Evolutionary conservation across 2,797 vertebrate species (phyloP).

Genomic region (Silurus aristotelis): DNA sequence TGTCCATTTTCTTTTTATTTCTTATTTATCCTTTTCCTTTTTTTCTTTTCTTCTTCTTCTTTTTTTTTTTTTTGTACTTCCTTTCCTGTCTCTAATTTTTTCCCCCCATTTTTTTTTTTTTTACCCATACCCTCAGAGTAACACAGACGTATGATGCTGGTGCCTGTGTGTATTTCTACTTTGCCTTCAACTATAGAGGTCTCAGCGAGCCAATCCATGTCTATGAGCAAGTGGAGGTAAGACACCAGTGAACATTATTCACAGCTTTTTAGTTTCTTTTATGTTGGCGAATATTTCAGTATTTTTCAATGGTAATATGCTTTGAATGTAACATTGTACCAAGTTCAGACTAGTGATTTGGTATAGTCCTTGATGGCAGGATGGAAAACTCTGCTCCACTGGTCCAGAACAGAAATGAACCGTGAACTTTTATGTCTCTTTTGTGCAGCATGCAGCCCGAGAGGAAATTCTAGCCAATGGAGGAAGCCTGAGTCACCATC

Average conservation of each 20-base stretch:
- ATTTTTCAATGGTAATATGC: background rate
- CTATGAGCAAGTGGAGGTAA: slow-evolving; percentile 94
- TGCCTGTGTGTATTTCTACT: slow-evolving; percentile 99
- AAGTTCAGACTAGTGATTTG: background rate
- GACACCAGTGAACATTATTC: background rate
- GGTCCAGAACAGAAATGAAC: slow-evolving; percentile 17
- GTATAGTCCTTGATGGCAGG: background rate
- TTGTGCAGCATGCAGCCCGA: slow-evolving; percentile 86
- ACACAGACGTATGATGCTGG: slow-evolving; percentile 96
- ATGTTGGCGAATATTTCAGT: background rate
- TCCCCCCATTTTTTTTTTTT: background rate
- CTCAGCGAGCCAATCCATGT: slow-evolving; percentile 90
- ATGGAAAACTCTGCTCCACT: slow-evolving; percentile 13
- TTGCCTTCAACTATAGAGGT: slow-evolving; percentile 99
- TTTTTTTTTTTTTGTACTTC: background rate
- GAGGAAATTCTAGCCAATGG: slow-evolving; percentile 98
- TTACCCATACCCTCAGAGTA: slow-evolving; percentile 77
- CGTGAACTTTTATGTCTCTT: slow-evolving; percentile 11
- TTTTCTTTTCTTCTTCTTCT: background rate
- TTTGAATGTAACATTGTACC: background rate
- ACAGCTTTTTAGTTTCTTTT: background rate
- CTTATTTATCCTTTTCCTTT: background rate
- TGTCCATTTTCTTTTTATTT: background rate
- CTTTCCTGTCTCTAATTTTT: no score
- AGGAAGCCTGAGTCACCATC: slow-evolving; percentile 97